These are phyloP conservation scores for Clavelina lepadiformis DNA, from an alignment of 23 tunicate species.

Conservation along the genomic window DNA sequence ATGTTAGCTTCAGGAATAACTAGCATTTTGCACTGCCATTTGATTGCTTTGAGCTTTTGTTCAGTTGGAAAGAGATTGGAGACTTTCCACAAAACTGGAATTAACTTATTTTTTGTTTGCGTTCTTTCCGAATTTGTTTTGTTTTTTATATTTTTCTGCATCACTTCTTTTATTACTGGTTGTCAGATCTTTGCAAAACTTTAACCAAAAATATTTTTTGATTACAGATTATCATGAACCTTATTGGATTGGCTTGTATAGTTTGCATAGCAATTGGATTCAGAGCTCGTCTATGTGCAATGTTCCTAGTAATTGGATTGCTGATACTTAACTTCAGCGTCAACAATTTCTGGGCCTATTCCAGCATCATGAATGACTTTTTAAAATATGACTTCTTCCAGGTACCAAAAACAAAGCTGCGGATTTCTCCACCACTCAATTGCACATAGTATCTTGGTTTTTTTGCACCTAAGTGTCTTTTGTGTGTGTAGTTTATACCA, in stretches of 20 bases:
- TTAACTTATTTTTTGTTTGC: no score
- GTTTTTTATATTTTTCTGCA: no score
- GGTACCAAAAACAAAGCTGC: no score
- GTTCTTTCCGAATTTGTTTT: no score
- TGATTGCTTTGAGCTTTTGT: no score
- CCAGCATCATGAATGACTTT: conserved; percentile 94
- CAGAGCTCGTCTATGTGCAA: conserved; percentile 75
- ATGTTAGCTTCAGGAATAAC: no score
- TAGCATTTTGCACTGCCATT: no score
- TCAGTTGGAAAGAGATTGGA: no score
- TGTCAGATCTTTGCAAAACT: no score
- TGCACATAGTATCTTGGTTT: background rate
- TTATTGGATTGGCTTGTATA: conserved; percentile 75
- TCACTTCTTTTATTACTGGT: no score
- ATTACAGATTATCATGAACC: conserved; percentile 76
- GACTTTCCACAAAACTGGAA: no score
- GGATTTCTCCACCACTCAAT: no score
- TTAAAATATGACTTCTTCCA: conserved; percentile 99
- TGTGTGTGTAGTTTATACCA: background rate
- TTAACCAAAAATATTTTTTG: background rate
- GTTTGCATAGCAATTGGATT: conserved; percentile 69
- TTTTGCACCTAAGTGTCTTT: background rate
- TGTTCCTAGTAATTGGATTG: conserved; percentile 77
- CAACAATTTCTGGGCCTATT: conserved; percentile 91
- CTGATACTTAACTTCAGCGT: conserved; percentile 50